These are phyloP conservation scores for Podarcis muralis DNA, from an alignment of 2,113 vertebrate genomes.

Conservation along the genomic window DNA sequence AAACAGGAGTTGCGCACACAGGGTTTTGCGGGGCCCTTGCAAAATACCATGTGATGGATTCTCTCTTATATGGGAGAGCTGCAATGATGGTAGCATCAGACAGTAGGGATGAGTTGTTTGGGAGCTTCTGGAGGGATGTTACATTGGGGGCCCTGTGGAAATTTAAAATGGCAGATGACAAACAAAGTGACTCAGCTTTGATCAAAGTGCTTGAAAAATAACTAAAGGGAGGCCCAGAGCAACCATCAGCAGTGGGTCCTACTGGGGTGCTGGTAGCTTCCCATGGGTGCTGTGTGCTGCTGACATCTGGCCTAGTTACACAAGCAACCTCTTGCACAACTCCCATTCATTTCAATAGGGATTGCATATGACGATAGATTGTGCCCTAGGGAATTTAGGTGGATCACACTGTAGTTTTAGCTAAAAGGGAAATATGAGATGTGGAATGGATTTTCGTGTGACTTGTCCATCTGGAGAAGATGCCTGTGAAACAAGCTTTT, in stretches of 20 bases:
- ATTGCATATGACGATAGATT: background rate
- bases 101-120: background rate
- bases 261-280: background rate
- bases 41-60: background rate
- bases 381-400: background rate
- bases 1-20: background rate
- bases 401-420: background rate
- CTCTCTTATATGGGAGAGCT: background rate
- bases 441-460: background rate
- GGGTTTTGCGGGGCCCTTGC: background rate
- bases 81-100: background rate
- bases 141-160: background rate
- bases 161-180: background rate
- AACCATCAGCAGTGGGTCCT: background rate
- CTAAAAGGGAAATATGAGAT: background rate
- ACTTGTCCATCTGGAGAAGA: slow-evolving; percentile 25
- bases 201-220: background rate
- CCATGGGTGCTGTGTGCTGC: no score
- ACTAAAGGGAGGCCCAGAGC: background rate
- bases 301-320: background rate
- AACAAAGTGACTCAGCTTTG: no score
- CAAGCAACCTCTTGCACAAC: background rate
- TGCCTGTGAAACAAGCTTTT: background rate
- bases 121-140: background rate
- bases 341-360: background rate